phyloP scores from a whole-genome alignment of 2,888 invertebrate species.

The Caenorhabditis auriculariae region DNA sequence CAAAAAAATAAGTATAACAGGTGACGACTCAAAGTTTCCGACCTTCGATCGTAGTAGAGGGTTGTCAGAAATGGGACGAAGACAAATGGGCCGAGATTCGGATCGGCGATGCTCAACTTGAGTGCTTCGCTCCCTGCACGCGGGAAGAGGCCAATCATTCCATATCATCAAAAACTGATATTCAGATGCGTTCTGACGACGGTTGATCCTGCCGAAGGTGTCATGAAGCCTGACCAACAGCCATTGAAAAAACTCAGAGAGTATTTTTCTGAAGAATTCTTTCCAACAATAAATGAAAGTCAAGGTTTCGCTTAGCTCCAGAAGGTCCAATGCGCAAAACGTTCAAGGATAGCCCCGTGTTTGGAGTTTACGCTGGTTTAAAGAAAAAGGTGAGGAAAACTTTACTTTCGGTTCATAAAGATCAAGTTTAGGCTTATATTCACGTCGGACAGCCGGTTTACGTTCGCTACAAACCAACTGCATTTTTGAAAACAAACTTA shows the following conservation, averaged over 20 bases:
- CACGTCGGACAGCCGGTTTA: constrained; percentile 38
- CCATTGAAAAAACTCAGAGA: background rate
- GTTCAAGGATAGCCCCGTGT: constrained; percentile 23
- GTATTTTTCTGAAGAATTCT: background rate
- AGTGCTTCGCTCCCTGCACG: background rate
- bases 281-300: background rate
- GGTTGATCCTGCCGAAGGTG: background rate
- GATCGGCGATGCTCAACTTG: background rate
- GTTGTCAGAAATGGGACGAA: background rate
- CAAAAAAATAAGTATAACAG: background rate
- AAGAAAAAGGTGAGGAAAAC: constrained; percentile 4
- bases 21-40: background rate
- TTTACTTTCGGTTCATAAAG: background rate
- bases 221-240: background rate
- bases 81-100: background rate
- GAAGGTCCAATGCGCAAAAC: background rate
- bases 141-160: too few species aligned
- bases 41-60: background rate
- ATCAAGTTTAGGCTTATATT: constrained; percentile 20
- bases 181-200: background rate
- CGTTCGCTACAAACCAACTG: constrained; percentile 27
- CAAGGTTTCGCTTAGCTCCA: background rate
- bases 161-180: background rate
- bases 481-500: too few species aligned
- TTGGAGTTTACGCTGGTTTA: constrained; percentile 36